A percentile compares a stretch with the other conserved stretches of the same genome.
These are phyloP conservation scores for Labroides dimidiatus DNA, from an alignment of 2,797 vertebrate species.

Conservation along the genomic window DNA sequence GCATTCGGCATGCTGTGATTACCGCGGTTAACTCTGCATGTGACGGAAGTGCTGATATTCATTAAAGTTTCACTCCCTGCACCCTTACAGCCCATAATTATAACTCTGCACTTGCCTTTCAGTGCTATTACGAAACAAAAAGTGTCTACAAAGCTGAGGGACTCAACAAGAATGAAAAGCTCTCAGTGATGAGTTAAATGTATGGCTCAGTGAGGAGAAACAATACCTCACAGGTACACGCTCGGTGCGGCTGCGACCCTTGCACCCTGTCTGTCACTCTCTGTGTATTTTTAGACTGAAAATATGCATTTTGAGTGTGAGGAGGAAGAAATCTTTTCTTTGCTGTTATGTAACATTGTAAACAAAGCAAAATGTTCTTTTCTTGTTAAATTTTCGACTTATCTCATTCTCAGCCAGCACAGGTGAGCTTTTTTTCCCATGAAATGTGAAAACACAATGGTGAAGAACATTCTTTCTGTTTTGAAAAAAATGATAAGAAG, in stretches of 20 bases:
- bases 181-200: background rate
- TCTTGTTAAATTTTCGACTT: background rate
- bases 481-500: background rate
- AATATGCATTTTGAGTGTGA: constrained; percentile 14
- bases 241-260: background rate
- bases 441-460: background rate
- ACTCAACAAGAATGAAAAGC: background rate
- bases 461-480: background rate
- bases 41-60: too few relatives aligned
- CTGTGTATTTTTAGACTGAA: background rate
- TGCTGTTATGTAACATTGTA: constrained; percentile 13
- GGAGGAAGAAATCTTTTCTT: constrained; percentile 13
- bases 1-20: too few relatives aligned
- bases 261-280: constrained; percentile 19
- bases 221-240: background rate
- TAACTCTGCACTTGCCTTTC: background rate
- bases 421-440: background rate
- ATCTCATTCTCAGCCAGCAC: background rate
- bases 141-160: background rate
- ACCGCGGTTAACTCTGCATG: too few relatives aligned
- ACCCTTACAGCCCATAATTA: background rate
- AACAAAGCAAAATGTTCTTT: background rate
- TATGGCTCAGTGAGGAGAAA: background rate
- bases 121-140: background rate
- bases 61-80: too few relatives aligned